Conservation (phyloP, 2,797 vertebrate species). For the Bradypodion pumilum region DNA sequence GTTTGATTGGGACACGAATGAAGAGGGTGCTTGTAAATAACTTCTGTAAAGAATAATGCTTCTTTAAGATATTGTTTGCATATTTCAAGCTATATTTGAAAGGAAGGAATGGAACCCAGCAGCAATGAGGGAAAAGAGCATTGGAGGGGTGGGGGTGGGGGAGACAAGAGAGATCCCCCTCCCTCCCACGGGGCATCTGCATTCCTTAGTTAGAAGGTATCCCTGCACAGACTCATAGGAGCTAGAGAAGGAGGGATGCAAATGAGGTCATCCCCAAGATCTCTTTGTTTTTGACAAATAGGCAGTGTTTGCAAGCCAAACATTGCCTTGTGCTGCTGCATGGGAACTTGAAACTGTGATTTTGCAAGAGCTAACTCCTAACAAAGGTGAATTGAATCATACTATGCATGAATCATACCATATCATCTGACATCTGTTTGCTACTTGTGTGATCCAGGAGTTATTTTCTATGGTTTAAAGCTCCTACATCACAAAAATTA, state of each 20-base stretch:
- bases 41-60: not conserved
- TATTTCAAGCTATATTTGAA: not conserved
- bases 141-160: not conserved
- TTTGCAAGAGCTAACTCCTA: constrained; percentile 39
- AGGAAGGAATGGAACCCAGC: not conserved
- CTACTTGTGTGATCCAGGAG: not conserved
- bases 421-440: constrained; percentile 1
- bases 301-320: constrained; percentile 60
- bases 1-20: too few species aligned
- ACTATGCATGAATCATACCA: constrained; percentile 18
- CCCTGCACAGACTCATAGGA: constrained; percentile 16
- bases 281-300: constrained; percentile 52
- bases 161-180: not conserved
- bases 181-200: not conserved
- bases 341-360: not conserved
- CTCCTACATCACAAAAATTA: not conserved
- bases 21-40: not conserved
- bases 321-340: constrained; percentile 38
- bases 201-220: constrained; percentile 1
- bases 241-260: not conserved
- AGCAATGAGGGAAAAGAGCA: not conserved
- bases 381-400: constrained; percentile 45
- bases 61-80: not conserved
- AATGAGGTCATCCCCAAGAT: constrained; percentile 8
- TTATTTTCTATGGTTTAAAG: constrained; percentile 2